Base-by-base conservation (phyloP, 2,888 invertebrate genomes). In the Sympetrum striolatum region DNA sequence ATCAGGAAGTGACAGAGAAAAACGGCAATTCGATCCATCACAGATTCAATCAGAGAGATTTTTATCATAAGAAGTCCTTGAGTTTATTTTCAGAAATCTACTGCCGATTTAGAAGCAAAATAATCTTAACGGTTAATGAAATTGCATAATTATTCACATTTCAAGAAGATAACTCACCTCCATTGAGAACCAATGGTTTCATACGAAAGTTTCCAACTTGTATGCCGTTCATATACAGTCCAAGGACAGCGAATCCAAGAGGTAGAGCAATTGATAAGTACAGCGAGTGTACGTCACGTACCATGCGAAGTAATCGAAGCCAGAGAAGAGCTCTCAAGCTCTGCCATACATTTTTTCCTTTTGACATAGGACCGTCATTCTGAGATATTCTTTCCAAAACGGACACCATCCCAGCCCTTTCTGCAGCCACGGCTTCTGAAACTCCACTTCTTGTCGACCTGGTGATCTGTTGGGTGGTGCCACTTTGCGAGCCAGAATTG, bases 201-300 rank as follows among this genome's bases (percentile, higher is more conserved):
- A 95, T 95, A 90, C 95, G 95, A 91, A 96, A 95, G 92, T 96
- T 95, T 60, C 95, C 95, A 15, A 95, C 95, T 92, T 96, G 96
- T 44, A 95, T 95, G 91, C 95, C 95, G 92, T 95, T 95, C 91
- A 96, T 94, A 93, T 96, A 96, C 35, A 97, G 95, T 14, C 96
- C 96, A 25, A 96, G 93, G 0, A 96, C 96, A 90, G 96, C 96
- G 91, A 96, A 95, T 12, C 92, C 95, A 5, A 97, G 94, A 0
- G 97, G 97, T 93, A 97, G 94, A 90, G 97, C 94, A 91, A 97
- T 95, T 95, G 97, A 96, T 92, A 97, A 96, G 92, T 97, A 96
- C 1, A 97, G 94, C 92, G 97, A 96, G 93, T 96, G 96, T 0
- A 96, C 95, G 92, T 96, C 97, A 48, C 97, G 94, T 91, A 96